Conservation (phyloP, 2,888 invertebrate species). For the Heliconius sara region DNA sequence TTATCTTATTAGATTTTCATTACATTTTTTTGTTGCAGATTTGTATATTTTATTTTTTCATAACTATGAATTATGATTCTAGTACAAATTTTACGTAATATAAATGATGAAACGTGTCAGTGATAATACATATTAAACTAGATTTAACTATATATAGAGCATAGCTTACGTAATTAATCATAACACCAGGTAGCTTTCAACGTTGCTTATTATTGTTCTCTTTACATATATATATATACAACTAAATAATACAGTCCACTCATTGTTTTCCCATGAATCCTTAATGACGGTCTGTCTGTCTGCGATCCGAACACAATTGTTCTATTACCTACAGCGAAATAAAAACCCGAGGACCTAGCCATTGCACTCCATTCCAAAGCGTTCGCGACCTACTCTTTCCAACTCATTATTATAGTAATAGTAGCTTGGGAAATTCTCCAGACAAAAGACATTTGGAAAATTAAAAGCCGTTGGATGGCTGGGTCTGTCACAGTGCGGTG, state of each 20-base stretch:
- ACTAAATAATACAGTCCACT: constrained; percentile 40
- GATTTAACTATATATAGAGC: neutral
- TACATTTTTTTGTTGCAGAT: neutral
- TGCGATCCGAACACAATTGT: constrained; percentile 51
- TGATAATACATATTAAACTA: neutral
- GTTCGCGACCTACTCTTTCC: constrained; percentile 55
- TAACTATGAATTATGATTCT: neutral
- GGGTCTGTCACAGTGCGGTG: constrained; percentile 35
- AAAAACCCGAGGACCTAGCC: constrained; percentile 54
- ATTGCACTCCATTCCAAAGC: constrained; percentile 62
- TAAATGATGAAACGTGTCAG: neutral
- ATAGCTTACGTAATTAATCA: neutral
- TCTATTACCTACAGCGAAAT: constrained; percentile 57
- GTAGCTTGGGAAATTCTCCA: constrained; percentile 53
- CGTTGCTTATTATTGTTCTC: constrained; percentile 23
- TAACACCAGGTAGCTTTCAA: neutral
- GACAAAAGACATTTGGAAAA: constrained; percentile 65
- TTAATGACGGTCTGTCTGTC: constrained; percentile 49
- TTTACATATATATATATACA: constrained; percentile 6
- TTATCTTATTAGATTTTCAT: neutral
- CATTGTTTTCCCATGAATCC: constrained; percentile 48
- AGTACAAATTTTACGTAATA: neutral
- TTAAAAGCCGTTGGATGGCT: constrained; percentile 53
- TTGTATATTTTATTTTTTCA: neutral
- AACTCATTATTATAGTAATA: constrained; percentile 67